Base-by-base conservation (phyloP, 2,797 vertebrate genomes). In the Oreochromis grahami region DNA sequence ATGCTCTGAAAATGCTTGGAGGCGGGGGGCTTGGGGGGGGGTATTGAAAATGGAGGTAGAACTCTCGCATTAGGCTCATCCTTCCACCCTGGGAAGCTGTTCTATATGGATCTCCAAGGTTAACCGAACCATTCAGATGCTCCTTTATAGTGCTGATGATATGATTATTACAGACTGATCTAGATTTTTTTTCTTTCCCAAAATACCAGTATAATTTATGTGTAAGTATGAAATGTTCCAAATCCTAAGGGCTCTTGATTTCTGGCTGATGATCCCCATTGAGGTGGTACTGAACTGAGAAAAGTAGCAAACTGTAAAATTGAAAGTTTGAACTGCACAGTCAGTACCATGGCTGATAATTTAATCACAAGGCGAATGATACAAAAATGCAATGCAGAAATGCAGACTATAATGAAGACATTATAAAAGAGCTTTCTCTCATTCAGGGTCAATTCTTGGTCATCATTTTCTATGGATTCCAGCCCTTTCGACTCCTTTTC, bases 1-100 rank as follows among this genome's bases (percentile, higher is more conserved):
- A 91, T 90, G 84, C 85, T 93, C 92, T 90, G 88, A 90, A 93
- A 94, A 88, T 85, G 86, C 88, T 84, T 77, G 21, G 65, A 84
- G 89, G 83, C 41, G 7, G 65, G 56, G 51, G 63, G 63, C 21
- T 70, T 24, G 24, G 65, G 12, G 21, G n/a, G 21, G 15, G 21
- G 48, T 15, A 8, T 32, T 50, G 70, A 50, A 50, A 74, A n/a
- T 24, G 26, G 65, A 82, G 80, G 50, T 50, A 76, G 74, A 56
- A 38, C 76, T 76, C 72, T 77, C 9, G 2, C 65, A 26, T 41
- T 48, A 34, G 50, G 14, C 45, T 10, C 45, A 13, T 58, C 50
- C 21, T 6, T 36, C 68, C 34, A 77, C 78, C 53, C 63, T 19
- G n/a, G 17, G 51, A 85, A 84, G 65, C 89, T 68, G 48, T 82